Percentiles rank a stretch among this genome's conserved stretches.
Evolutionary conservation across 2,888 invertebrate species (phyloP).

Genomic region (Colostygia pectinataria): DNA sequence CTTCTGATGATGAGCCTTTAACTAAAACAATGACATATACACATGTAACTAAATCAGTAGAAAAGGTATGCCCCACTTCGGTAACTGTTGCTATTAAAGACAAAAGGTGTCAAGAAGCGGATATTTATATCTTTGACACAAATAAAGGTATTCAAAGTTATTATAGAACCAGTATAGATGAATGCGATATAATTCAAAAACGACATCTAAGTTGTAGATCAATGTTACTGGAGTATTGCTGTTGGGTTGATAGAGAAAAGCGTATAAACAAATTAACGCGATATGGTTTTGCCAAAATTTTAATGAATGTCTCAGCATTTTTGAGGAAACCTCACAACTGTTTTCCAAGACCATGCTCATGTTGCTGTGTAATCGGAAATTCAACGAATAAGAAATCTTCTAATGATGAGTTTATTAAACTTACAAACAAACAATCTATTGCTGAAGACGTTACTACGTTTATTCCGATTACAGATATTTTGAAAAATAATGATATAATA

Average conservation of each 20-base stretch:
- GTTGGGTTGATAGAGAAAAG: slow-evolving; percentile 44
- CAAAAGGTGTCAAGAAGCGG: slow-evolving; percentile 9
- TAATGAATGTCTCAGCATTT: slow-evolving; percentile 7
- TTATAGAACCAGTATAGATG: slow-evolving; percentile 8
- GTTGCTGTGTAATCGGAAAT: slow-evolving; percentile 36
- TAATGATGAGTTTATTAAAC: slow-evolving; percentile 2
- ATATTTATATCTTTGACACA: slow-evolving; percentile 14
- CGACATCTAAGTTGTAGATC: slow-evolving; percentile 13
- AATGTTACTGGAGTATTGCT: slow-evolving; percentile 36
- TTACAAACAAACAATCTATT: slow-evolving; percentile 1
- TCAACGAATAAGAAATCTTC: background rate
- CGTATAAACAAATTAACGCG: slow-evolving; percentile 12
- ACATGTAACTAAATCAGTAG: background rate
- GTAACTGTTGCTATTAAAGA: slow-evolving; percentile 10
- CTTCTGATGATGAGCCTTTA: slow-evolving; percentile 7
- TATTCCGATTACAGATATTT: too few species aligned
- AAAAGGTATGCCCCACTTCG: background rate
- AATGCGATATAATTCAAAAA: slow-evolving; percentile 7
- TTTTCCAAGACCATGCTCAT: slow-evolving; percentile 31
- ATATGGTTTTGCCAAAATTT: background rate
- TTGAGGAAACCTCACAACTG: slow-evolving; percentile 38
- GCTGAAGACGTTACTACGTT: too few species aligned
- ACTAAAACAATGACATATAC: background rate
- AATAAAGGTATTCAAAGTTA: slow-evolving; percentile 14
- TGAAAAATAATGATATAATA: slow-evolving; percentile 6